phyloP scores from a whole-genome alignment of 2,888 invertebrate genomes.

The Phaedon cochleariae region DNA sequence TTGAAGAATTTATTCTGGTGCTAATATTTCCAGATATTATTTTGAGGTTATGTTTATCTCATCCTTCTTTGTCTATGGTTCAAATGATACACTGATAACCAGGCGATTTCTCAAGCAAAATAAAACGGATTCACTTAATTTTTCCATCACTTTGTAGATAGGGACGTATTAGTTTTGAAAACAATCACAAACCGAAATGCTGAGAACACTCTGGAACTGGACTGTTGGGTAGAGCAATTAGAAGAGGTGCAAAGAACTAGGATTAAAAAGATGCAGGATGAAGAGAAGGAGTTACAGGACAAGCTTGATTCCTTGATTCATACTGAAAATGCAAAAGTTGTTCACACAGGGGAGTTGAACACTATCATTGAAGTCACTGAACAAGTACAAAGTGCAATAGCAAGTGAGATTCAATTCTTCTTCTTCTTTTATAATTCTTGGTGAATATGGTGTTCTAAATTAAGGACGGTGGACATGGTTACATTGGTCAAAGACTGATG shows the following conservation, averaged over 20 bases:
- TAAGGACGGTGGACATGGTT: no score
- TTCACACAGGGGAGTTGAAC: conserved; percentile 73
- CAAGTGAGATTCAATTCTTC: conserved; percentile 33
- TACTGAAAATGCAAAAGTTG: conserved; percentile 69
- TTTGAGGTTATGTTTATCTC: no score
- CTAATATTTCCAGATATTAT: no score
- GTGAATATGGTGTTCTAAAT: no score
- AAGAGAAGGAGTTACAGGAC: conserved; percentile 70
- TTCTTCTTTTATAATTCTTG: no score
- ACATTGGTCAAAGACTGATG: no score
- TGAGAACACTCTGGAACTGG: conserved; percentile 68
- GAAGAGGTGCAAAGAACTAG: conserved; percentile 60
- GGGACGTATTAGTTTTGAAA: conserved; percentile 58
- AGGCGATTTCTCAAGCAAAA: no score
- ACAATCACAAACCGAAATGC: conserved; percentile 49
- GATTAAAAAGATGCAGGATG: conserved; percentile 71
- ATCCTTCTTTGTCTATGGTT: no score
- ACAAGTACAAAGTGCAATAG: conserved; percentile 44
- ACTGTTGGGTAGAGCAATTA: conserved; percentile 77
- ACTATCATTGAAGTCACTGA: conserved; percentile 68
- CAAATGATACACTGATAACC: no score
- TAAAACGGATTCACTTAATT: no score
- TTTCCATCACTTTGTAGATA: conserved; percentile 46
- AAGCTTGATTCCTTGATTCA: conserved; percentile 61
- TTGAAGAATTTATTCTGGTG: no score